These are phyloP conservation scores for Oreochromis aureus DNA, from an alignment of 2,113 vertebrate genomes.

Conservation along the genomic window DNA sequence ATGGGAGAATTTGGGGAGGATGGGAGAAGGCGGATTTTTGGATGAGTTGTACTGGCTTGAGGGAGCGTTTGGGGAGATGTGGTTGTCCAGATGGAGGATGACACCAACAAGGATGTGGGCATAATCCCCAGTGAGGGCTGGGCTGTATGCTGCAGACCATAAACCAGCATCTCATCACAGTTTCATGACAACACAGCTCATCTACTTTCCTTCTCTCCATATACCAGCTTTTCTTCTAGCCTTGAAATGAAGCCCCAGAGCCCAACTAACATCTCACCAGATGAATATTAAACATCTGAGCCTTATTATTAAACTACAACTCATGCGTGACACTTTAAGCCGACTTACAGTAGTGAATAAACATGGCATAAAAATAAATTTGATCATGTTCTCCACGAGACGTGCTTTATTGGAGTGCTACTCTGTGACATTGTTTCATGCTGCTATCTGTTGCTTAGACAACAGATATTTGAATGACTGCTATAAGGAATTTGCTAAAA, in stretches of 20 bases:
- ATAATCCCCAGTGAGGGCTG: not conserved
- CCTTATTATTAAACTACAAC: conserved; percentile 41
- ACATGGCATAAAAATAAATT: not conserved
- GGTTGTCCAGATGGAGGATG: conserved; percentile 34
- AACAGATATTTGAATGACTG: not conserved
- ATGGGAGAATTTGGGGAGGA: not conserved
- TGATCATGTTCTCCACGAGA: not conserved
- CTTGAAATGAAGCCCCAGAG: not conserved
- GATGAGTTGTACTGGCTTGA: not conserved
- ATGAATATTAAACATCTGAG: conserved; percentile 31
- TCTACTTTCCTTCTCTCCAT: not conserved
- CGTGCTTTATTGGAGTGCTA: not conserved
- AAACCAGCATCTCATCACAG: conserved; percentile 10
- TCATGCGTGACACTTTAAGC: conserved; percentile 5
- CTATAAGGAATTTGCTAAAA: not conserved
- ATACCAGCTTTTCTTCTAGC: not conserved
- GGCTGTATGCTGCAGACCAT: not conserved
- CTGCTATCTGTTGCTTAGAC: not conserved
- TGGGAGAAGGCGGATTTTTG: not conserved
- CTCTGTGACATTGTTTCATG: not conserved
- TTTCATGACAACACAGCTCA: not conserved
- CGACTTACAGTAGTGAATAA: not conserved
- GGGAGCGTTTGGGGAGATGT: not conserved
- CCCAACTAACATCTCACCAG: not conserved
- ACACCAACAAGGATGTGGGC: not conserved